Conservation (phyloP, 2,113 vertebrate species). For the Chlorodrepanis virens region DNA sequence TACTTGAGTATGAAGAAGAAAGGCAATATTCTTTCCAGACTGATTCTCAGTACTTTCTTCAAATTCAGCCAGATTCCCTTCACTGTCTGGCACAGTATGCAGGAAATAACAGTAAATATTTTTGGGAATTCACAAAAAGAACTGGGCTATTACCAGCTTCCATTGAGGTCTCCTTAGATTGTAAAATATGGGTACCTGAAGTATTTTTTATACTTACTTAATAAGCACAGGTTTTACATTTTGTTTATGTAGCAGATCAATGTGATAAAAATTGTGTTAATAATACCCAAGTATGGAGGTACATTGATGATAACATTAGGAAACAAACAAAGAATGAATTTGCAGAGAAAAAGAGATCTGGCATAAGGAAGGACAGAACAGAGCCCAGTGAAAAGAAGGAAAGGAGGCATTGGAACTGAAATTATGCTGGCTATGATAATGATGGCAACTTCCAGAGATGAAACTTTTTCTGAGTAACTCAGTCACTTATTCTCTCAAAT, state of each 20-base stretch:
- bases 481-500: background rate
- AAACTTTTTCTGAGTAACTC: background rate
- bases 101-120: background rate
- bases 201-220: background rate
- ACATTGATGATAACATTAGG: background rate
- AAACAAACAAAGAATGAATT: background rate
- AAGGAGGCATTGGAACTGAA: background rate
- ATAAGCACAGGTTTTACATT: background rate
- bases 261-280: background rate
- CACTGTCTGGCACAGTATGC: background rate
- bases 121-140: background rate
- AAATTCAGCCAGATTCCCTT: background rate
- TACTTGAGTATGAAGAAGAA: background rate
- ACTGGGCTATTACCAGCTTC: background rate
- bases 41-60: background rate
- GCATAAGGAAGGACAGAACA: background rate
- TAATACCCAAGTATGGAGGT: background rate
- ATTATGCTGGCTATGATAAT: rapidly evolving
- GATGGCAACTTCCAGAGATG: background rate
- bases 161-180: background rate
- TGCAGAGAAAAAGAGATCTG: background rate
- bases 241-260: background rate
- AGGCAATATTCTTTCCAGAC: background rate
- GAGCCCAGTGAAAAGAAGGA: background rate
- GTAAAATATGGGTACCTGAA: background rate